phyloP scores from a whole-genome alignment of 1,140 invertebrate species.

The Heliothis subflexa region DNA sequence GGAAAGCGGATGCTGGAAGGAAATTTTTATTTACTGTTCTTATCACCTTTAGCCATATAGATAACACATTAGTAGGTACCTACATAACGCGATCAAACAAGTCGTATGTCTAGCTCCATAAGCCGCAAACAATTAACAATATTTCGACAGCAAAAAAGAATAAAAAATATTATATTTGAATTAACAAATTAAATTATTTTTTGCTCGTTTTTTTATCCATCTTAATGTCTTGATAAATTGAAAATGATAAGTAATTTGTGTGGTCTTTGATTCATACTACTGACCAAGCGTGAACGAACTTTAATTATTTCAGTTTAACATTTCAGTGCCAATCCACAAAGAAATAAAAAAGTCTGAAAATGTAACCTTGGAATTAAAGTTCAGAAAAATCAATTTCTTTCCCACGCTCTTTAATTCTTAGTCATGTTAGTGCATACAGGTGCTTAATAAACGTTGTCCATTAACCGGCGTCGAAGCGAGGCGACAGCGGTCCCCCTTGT shows the following conservation, averaged over 20 bases:
- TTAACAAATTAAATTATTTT: too few relatives aligned
- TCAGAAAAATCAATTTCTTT: not conserved
- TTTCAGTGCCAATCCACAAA: too few relatives aligned
- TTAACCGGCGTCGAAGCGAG: conserved; percentile 28
- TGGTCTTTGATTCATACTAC: not conserved
- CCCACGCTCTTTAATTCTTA: conserved; percentile 5
- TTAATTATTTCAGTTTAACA: too few relatives aligned
- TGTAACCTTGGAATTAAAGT: not conserved
- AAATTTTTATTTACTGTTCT: conserved; percentile 22
- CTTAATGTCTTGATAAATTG: too few relatives aligned
- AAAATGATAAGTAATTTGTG: not conserved
- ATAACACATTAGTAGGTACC: conserved; percentile 27
- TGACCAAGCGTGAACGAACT: too few relatives aligned
- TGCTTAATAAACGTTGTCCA: conserved; percentile 31
- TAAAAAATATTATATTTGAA: too few relatives aligned
- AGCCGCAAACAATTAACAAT: too few relatives aligned
- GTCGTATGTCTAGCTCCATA: not conserved
- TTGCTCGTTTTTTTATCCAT: too few relatives aligned
- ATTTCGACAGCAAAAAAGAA: too few relatives aligned
- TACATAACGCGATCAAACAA: conserved; percentile 24
- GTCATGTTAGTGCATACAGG: not conserved
- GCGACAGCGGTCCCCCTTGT: conserved; percentile 24
- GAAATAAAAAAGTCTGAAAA: not conserved
- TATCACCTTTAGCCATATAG: conserved; percentile 28
- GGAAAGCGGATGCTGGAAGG: conserved; percentile 31